Evolutionary conservation across 2,888 invertebrate species (phyloP).

Genomic region (Pocota personata): DNA sequence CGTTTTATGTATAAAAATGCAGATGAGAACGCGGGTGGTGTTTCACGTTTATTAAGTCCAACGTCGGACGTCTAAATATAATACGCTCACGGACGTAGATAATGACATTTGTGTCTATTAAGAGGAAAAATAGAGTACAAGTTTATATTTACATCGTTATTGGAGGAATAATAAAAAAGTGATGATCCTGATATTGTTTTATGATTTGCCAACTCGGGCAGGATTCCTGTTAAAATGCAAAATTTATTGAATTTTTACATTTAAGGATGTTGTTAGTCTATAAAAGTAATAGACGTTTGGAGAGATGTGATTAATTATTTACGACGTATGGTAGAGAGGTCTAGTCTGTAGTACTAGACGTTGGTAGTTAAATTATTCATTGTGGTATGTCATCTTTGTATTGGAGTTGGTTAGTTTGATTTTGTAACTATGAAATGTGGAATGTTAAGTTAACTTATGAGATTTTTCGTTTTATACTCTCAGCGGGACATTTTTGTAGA

Average conservation of each 20-base stretch:
- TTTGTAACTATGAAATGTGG: neutral
- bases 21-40: slow-evolving; percentile 5
- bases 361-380: neutral
- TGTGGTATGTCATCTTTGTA: neutral
- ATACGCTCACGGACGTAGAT: neutral
- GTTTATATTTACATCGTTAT: slow-evolving; percentile 32
- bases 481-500: too few species aligned
- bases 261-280: neutral
- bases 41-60: slow-evolving; percentile 17
- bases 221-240: slow-evolving; percentile 1
- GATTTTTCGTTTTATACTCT: too few species aligned
- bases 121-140: slow-evolving; percentile 13
- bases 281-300: neutral
- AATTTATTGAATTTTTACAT: slow-evolving; percentile 8
- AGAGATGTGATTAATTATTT: neutral
- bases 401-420: neutral
- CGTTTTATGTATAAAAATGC: slow-evolving; percentile 21
- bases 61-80: slow-evolving; percentile 37
- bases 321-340: neutral
- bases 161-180: slow-evolving; percentile 19
- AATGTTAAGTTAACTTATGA: too few species aligned
- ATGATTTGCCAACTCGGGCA: neutral
- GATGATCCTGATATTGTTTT: slow-evolving; percentile 23
- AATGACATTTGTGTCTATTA: slow-evolving; percentile 11
- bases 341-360: neutral